A percentile compares a stretch with the other conserved stretches of the same genome.
Conservation (phyloP, 2,888 invertebrate genomes). For the Dryadula phaetusa region DNA sequence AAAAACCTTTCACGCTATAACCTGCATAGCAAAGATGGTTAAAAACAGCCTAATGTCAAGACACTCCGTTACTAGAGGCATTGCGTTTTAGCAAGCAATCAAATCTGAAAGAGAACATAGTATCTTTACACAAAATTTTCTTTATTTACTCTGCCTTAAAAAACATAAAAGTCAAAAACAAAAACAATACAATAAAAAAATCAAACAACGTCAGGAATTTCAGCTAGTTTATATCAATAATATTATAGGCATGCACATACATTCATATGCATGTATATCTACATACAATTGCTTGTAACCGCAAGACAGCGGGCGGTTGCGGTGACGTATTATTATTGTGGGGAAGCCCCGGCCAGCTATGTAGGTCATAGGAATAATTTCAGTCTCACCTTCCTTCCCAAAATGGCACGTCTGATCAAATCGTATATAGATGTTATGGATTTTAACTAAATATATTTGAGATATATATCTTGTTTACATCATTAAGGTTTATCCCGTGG, state of each 20-base stretch:
- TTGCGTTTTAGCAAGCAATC: too few relatives aligned
- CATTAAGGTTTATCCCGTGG: too few relatives aligned
- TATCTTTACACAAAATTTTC: too few relatives aligned
- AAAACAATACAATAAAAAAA: too few relatives aligned
- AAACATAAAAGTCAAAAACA: too few relatives aligned
- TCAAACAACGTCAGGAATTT: neutral
- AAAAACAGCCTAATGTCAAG: too few relatives aligned
- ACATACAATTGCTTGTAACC: conserved; percentile 34
- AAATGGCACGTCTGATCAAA: conserved; percentile 10
- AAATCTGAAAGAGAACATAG: too few relatives aligned
- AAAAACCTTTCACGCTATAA: too few relatives aligned
- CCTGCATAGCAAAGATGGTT: too few relatives aligned
- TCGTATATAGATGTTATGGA: conserved; percentile 3
- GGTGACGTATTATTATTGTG: conserved; percentile 42
- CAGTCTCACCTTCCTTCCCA: conserved; percentile 10
- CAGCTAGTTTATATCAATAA: neutral
- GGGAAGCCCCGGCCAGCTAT: conserved; percentile 29
- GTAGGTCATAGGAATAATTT: conserved; percentile 27
- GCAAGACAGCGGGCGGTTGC: conserved; percentile 39
- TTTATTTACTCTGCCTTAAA: too few relatives aligned
- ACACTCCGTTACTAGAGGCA: too few relatives aligned
- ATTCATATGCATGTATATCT: conserved; percentile 11
- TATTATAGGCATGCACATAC: neutral
- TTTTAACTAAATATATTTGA: neutral
- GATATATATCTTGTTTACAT: too few relatives aligned